A percentile compares a stretch with the other conserved stretches of the same genome.
phyloP scores from a whole-genome alignment of 2,113 vertebrate genomes.

The Osmerus mordax region DNA sequence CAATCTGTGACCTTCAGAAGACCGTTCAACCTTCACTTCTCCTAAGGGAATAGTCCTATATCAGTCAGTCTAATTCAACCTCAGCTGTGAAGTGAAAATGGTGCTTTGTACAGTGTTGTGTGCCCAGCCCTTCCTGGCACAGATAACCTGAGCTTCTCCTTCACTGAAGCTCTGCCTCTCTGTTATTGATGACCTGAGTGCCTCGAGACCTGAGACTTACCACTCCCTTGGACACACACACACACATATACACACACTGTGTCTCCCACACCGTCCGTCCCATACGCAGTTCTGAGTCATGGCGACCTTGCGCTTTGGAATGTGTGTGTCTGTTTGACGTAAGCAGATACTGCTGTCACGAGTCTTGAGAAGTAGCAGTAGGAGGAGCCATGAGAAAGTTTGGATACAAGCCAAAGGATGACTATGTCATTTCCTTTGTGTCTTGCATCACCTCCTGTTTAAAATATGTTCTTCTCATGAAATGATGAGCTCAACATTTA shows the following conservation, averaged over 20 bases:
- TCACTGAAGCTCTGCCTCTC: slow-evolving; percentile 21
- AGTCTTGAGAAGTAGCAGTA: background rate
- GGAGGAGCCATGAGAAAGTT: background rate
- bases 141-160: slow-evolving; percentile 23
- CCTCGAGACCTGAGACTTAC: slow-evolving; percentile 29
- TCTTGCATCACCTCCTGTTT: slow-evolving; percentile 14
- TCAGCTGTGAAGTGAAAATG: background rate
- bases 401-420: background rate
- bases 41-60: slow-evolving; percentile 23
- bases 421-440: slow-evolving; percentile 3
- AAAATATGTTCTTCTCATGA: background rate
- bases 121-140: background rate
- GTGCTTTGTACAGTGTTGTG: background rate
- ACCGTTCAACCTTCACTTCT: slow-evolving; percentile 22
- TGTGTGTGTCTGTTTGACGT: background rate
- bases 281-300: slow-evolving; percentile 5
- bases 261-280: background rate
- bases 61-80: background rate
- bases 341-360: slow-evolving; percentile 13
- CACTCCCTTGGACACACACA: slow-evolving; percentile 7
- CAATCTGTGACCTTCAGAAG: slow-evolving; percentile 44
- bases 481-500: background rate
- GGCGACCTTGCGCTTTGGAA: slow-evolving; percentile 25
- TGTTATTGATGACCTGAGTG: slow-evolving; percentile 60
- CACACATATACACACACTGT: background rate